phyloP scores from a whole-genome alignment of 1,140 invertebrate species.

The Drosophila watanabei region DNA sequence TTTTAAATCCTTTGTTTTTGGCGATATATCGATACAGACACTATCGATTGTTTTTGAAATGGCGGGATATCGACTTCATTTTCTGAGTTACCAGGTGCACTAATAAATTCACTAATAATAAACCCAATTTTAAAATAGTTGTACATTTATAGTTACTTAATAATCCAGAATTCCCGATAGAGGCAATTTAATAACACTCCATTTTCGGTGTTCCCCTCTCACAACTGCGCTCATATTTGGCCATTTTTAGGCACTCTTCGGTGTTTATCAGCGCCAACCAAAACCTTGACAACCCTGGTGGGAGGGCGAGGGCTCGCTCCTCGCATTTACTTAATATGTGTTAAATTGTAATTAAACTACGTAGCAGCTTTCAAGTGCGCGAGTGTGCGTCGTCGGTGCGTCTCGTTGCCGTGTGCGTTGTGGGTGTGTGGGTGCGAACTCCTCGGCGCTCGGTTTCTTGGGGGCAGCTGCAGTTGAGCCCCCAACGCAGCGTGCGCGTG shows the following conservation, averaged over 20 bases:
- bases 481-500: conserved; percentile 31
- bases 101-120: too few species aligned
- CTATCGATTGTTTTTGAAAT: too few species aligned
- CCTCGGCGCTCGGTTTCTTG: not conserved
- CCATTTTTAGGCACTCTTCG: conserved; percentile 10
- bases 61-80: too few species aligned
- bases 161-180: too few species aligned
- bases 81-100: too few species aligned
- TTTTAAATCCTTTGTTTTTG: too few species aligned
- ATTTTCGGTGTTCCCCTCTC: not conserved
- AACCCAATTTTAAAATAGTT: too few species aligned
- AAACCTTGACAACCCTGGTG: conserved; percentile 27
- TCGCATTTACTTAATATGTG: conserved; percentile 39
- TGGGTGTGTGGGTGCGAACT: conserved; percentile 4
- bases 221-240: not conserved
- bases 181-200: not conserved
- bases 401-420: conserved; percentile 9
- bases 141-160: too few species aligned
- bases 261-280: conserved; percentile 11
- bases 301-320: conserved; percentile 37
- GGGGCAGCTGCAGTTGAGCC: conserved; percentile 48
- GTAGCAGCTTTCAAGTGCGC: conserved; percentile 26
- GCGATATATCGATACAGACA: too few species aligned
- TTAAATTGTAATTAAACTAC: conserved; percentile 47
- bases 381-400: conserved; percentile 25